A percentile compares a stretch with the other conserved stretches of the same genome.
These are phyloP conservation scores for Poeciliopsis turrubarensis DNA, from an alignment of 2,113 vertebrate species.

Conservation along the genomic window DNA sequence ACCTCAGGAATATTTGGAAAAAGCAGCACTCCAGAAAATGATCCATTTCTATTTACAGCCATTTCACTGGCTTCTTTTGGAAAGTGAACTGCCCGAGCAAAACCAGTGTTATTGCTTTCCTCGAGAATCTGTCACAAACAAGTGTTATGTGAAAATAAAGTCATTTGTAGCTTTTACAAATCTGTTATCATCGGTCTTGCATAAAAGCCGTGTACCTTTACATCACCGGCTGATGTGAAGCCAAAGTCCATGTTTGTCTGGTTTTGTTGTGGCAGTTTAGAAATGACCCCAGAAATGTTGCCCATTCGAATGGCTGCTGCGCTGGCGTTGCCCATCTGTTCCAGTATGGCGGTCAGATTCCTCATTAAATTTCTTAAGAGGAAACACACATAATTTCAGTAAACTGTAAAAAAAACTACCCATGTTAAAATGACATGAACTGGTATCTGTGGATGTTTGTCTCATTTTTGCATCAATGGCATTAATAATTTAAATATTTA, in stretches of 20 bases:
- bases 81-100: slow-evolving; percentile 1
- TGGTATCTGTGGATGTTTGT: no score
- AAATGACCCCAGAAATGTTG: slow-evolving; percentile 15
- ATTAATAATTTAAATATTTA: neutral
- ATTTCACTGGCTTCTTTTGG: slow-evolving; percentile 28
- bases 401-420: no score
- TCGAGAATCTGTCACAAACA: neutral
- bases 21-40: slow-evolving; percentile 29
- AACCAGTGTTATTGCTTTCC: accelerated
- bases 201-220: neutral
- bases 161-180: no score
- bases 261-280: neutral
- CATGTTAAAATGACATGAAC: no score
- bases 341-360: neutral
- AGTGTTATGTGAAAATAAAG: no score
- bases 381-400: no score
- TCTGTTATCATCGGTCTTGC: neutral
- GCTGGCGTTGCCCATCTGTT: accelerated
- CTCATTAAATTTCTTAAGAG: slow-evolving; percentile 7
- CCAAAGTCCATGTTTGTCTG: neutral
- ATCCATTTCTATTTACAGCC: neutral
- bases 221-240: neutral
- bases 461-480: no score
- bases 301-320: slow-evolving; percentile 7
- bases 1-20: slow-evolving; percentile 37